These are phyloP conservation scores for Catharus bicknelli DNA, from an alignment of 2,113 vertebrate genomes.

Conservation along the genomic window DNA sequence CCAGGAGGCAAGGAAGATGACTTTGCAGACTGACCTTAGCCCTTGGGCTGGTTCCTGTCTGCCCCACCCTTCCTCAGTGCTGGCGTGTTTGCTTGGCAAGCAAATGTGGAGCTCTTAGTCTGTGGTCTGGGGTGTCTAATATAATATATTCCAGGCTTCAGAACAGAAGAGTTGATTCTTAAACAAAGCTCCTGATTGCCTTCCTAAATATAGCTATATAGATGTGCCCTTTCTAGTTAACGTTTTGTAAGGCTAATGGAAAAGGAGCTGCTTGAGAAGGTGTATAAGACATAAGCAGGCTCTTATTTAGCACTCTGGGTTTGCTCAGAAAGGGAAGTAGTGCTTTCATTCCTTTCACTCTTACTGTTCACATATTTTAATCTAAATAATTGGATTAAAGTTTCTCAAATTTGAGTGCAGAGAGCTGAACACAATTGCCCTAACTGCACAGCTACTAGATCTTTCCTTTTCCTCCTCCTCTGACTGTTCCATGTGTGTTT, in stretches of 20 bases:
- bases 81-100: not conserved
- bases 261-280: not conserved
- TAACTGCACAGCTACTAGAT: not conserved
- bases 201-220: not conserved
- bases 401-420: not conserved
- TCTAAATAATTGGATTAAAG: not conserved
- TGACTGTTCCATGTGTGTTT: not conserved
- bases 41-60: too few relatives aligned
- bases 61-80: not conserved
- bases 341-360: not conserved
- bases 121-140: rapidly evolving
- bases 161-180: not conserved
- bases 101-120: rapidly evolving
- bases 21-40: not conserved
- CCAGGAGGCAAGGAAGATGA: not conserved
- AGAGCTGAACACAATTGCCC: not conserved
- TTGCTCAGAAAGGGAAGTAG: not conserved
- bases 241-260: not conserved
- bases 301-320: not conserved
- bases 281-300: not conserved
- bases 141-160: not conserved
- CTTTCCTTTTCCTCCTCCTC: not conserved
- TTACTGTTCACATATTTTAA: not conserved
- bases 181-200: not conserved
- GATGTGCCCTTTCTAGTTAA: not conserved